Conservation (phyloP, 1,140 invertebrate genomes). For the Leptestheria dahalacensis region DNA sequence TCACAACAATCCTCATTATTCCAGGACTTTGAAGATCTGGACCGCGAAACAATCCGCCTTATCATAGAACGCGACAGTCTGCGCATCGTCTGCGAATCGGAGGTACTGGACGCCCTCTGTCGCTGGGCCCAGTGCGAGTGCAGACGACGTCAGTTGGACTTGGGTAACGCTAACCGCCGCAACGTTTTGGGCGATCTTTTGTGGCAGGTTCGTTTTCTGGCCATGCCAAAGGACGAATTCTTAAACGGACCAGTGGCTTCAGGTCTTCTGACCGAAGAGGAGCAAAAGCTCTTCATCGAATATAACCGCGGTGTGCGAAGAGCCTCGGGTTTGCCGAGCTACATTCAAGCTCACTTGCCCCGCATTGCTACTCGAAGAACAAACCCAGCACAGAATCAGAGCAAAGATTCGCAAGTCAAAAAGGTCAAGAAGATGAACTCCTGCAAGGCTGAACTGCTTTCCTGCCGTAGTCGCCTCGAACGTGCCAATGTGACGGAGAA, state of each 20-base stretch:
- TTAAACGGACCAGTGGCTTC: constrained; percentile 30
- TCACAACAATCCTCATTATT: neutral
- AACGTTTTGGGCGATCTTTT: constrained; percentile 42
- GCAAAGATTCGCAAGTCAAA: too few relatives aligned
- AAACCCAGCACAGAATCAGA: too few relatives aligned
- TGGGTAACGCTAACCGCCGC: constrained; percentile 41
- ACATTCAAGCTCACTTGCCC: neutral
- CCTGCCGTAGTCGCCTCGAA: too few relatives aligned
- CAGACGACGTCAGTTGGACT: constrained; percentile 41
- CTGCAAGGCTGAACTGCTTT: too few relatives aligned
- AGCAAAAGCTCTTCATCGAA: constrained; percentile 23
- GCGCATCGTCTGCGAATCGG: constrained; percentile 35
- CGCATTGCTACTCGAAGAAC: neutral
- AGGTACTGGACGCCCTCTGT: constrained; percentile 40
- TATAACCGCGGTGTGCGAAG: constrained; percentile 15
- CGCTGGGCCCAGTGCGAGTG: constrained; percentile 51
- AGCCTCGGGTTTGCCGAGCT: neutral
- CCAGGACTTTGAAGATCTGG: constrained; percentile 42
- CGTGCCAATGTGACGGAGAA: too few relatives aligned
- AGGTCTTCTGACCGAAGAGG: constrained; percentile 27
- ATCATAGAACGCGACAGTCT: constrained; percentile 44
- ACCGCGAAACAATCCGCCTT: constrained; percentile 38
- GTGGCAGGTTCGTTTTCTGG: constrained; percentile 45
- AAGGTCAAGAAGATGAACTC: too few relatives aligned
- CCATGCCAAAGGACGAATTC: constrained; percentile 44